Percentiles rank a stretch among this genome's conserved stretches.
Conservation (phyloP, 2,797 vertebrate species). For the Onychomys leucogaster region DNA sequence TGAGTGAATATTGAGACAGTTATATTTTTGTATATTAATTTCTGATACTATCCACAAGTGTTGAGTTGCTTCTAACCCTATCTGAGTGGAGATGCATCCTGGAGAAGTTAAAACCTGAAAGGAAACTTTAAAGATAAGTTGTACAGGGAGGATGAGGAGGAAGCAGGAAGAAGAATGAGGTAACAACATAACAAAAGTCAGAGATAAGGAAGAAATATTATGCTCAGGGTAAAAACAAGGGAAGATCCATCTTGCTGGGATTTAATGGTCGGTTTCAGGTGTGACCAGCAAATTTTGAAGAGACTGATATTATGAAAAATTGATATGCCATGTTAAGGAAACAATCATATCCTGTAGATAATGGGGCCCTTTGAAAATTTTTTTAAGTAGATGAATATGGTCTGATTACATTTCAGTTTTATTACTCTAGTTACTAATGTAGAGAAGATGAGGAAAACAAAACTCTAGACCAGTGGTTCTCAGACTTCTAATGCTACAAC, state of each 20-base stretch:
- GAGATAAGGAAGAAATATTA: slow-evolving; percentile 20
- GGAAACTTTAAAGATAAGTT: slow-evolving; percentile 50
- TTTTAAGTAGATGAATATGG: slow-evolving; percentile 20
- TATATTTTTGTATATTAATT: slow-evolving; percentile 27
- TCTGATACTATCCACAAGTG: slow-evolving; percentile 16
- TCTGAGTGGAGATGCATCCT: slow-evolving; percentile 28
- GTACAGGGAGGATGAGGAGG: not conserved
- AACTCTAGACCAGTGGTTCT: not conserved
- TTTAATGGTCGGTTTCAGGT: slow-evolving; percentile 30
- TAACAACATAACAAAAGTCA: slow-evolving; percentile 38
- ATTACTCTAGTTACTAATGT: not conserved
- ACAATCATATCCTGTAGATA: not conserved
- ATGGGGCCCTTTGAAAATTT: not conserved
- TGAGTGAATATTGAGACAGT: slow-evolving; percentile 33
- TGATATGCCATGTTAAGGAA: slow-evolving; percentile 41
- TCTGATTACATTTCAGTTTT: slow-evolving; percentile 28
- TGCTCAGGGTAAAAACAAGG: not conserved
- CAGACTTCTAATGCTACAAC: not conserved
- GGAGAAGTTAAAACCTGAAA: slow-evolving; percentile 21
- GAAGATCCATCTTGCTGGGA: not conserved
- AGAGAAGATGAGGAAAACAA: slow-evolving; percentile 4
- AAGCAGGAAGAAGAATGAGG: not conserved
- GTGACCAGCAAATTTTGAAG: not conserved
- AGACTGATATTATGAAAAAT: slow-evolving; percentile 32
- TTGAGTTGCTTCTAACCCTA: slow-evolving; percentile 6